Conservation (phyloP, 2,113 vertebrate genomes). For the Sphyrna mokarran region DNA sequence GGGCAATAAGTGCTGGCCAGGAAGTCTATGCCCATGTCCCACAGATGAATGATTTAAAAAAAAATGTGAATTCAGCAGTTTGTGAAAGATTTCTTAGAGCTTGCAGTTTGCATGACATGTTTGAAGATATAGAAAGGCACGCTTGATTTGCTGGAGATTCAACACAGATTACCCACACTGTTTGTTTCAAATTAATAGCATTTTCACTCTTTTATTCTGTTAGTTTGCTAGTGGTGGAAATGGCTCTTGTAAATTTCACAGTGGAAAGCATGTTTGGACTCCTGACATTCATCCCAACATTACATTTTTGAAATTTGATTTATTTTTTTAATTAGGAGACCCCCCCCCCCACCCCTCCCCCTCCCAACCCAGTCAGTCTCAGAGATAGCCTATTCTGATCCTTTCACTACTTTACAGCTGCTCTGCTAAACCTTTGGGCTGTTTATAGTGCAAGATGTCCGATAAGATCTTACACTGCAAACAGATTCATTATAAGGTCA, state of each 20-base stretch:
- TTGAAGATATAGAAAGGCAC: neutral
- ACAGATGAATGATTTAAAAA: too few species aligned
- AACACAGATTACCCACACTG: neutral
- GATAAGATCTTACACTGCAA: too few species aligned
- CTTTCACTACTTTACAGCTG: too few species aligned
- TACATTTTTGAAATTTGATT: neutral
- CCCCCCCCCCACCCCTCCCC: too few species aligned
- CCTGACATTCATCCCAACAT: neutral
- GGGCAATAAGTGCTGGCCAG: too few species aligned
- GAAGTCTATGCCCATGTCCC: too few species aligned
- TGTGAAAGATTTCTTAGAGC: neutral
- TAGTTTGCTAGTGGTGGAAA: neutral
- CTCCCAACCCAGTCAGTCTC: neutral
- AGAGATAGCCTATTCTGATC: neutral
- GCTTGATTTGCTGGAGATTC: neutral
- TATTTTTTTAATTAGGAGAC: neutral
- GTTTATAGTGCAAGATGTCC: neutral
- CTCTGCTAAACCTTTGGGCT: neutral
- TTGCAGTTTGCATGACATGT: neutral
- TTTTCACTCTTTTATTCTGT: neutral
- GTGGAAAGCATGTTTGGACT: neutral
- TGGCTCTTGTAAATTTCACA: neutral
- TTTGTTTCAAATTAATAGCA: neutral
- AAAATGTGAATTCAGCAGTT: neutral
- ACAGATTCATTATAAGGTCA: slow-evolving; percentile 8